Evolutionary conservation across 2,888 invertebrate genomes (phyloP), one percentile per base, ranked within the genome.

Genomic region (Pyralis farinalis): DNA sequence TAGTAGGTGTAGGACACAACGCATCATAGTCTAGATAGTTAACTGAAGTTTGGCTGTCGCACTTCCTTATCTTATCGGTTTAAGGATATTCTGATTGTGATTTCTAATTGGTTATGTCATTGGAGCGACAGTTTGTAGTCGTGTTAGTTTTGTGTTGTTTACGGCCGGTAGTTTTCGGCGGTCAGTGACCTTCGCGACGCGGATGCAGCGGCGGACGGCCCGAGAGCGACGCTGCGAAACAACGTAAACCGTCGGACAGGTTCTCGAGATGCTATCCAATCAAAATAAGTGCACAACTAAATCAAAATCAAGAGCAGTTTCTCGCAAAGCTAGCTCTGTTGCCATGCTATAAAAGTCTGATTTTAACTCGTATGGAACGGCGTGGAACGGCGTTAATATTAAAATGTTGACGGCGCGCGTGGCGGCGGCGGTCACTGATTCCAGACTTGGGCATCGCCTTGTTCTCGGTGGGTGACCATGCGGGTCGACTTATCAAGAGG

Each of bases 151-250:
- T 59, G 58, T 63, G 68, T 59, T 71, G 71, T 80, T 77, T 74
- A 82, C 79, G 77, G 69, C 64, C 66, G 70, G 65, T 75, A 72
- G 67, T 68, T 75, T 84, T 81, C 56, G 76, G 72, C 75, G 85
- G 87, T 84, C 86, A 81, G 68, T 66, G 81, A 87, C 85, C 85
- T 76, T 76, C 75, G 70, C 71, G 72, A 73, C 72, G 71, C 66
- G 71, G 71, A 71, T 71, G 70, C 69, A 54, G 46, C 39, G 40
- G 47, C 55, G 10, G 32, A 28, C 37, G 30, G 16, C 16, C 16
- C 3, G 16, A 44, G 47, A 28, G 34, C 44, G 42, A 47, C 46
- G 44, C 47, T 54, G 54, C 63, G 58, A 67, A 75, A 71, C 69
- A 67, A 48, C 64, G 58, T 59, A 70, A n/a, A 61, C 55, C 49